Conservation (phyloP, 2,888 invertebrate species). For the Venusia cambrica region DNA sequence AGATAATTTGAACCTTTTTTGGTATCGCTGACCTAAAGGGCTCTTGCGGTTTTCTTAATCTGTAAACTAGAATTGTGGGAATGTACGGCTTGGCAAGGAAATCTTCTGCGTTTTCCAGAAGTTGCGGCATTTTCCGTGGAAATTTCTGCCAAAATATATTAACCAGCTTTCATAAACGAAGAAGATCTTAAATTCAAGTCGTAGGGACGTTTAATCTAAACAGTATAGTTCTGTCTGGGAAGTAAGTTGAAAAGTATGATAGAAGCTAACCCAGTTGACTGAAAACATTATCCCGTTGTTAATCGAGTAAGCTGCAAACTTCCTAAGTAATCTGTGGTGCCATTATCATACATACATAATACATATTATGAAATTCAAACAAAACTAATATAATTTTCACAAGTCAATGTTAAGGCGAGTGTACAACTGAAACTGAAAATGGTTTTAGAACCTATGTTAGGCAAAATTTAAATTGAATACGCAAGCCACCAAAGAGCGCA, state of each 20-base stretch:
- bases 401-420: conserved; percentile 5
- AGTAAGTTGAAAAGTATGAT: no score
- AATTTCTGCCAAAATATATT: no score
- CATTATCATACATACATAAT: no score
- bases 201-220: no score
- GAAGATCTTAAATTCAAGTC: no score
- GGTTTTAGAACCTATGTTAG: no score
- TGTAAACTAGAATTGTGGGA: conserved; percentile 12
- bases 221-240: no score
- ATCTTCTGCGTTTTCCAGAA: conserved; percentile 5
- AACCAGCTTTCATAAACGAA: no score
- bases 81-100: conserved; percentile 9
- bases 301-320: conserved; percentile 13
- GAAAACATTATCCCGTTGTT: not conserved
- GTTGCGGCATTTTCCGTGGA: no score
- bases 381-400: conserved; percentile 18
- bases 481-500: no score
- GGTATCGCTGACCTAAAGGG: conserved; percentile 17
- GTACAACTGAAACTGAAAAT: no score
- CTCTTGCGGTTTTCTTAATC: conserved; percentile 10
- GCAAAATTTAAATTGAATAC: no score
- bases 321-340: conserved; percentile 12
- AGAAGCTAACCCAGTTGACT: conserved; percentile 3
- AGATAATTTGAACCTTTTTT: conserved; percentile 24
- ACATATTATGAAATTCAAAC: conserved; percentile 14